These are phyloP conservation scores for Volucella inflata DNA, from an alignment of 2,888 invertebrate species.

Conservation along the genomic window DNA sequence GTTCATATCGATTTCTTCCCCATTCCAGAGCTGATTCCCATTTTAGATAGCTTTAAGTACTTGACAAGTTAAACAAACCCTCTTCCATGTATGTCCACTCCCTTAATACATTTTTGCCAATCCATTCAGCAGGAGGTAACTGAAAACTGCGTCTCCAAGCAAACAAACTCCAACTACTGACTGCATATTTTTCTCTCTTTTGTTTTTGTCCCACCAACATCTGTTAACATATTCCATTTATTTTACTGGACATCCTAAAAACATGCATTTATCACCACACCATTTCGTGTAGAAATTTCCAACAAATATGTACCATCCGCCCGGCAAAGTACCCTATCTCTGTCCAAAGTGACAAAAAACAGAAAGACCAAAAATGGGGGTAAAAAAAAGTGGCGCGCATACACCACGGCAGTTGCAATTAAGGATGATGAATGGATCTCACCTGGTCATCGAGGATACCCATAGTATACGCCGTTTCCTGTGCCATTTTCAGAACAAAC, in stretches of 20 bases:
- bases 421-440: slow-evolving; percentile 72
- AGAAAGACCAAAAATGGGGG: not conserved
- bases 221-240: slow-evolving; percentile 73
- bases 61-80: too few relatives aligned
- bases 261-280: slow-evolving; percentile 56
- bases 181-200: too few relatives aligned
- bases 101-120: too few relatives aligned
- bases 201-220: slow-evolving; percentile 50
- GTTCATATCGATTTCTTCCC: not conserved
- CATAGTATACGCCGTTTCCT: not conserved
- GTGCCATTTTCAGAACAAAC: slow-evolving; percentile 23
- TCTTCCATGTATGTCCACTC: too few relatives aligned
- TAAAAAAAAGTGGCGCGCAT: slow-evolving; percentile 18
- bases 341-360: slow-evolving; percentile 17
- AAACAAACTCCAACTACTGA: not conserved
- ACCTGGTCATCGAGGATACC: slow-evolving; percentile 40
- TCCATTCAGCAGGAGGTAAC: too few relatives aligned
- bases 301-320: slow-evolving; percentile 56
- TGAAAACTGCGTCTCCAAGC: not conserved
- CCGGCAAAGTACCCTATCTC: slow-evolving; percentile 18
- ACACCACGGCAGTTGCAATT: slow-evolving; percentile 65
- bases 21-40: not conserved
- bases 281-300: slow-evolving; percentile 52
- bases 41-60: not conserved
- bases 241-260: slow-evolving; percentile 44